A percentile compares a stretch with the other conserved stretches of the same genome.
Conservation (phyloP, 2,113 vertebrate genomes). For the Malurus melanocephalus region DNA sequence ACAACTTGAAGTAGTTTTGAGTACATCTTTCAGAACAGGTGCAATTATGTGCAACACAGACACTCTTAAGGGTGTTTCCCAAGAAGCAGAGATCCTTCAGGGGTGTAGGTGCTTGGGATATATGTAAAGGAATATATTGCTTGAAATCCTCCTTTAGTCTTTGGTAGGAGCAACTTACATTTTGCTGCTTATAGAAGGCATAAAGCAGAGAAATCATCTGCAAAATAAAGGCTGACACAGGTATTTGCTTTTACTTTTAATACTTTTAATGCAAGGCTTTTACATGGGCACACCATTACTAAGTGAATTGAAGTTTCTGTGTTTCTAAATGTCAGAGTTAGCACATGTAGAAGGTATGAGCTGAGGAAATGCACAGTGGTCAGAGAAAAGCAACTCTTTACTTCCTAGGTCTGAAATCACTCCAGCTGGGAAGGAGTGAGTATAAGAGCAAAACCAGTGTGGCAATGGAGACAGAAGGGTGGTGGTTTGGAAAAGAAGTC, state of each 20-base stretch:
- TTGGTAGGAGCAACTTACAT: not conserved
- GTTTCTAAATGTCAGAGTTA: slow-evolving; percentile 7
- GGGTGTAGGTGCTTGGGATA: not conserved
- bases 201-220: not conserved
- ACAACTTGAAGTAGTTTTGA: not conserved
- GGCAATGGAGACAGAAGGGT: not conserved
- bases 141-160: not conserved
- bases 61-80: not conserved
- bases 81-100: not conserved
- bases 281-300: not conserved
- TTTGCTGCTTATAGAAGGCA: not conserved
- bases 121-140: not conserved
- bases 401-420: slow-evolving; percentile 19
- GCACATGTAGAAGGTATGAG: slow-evolving; percentile 1
- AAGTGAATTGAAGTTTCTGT: not conserved
- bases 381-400: slow-evolving; percentile 2
- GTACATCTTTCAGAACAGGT: not conserved
- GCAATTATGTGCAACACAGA: not conserved
- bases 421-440: not conserved
- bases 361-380: not conserved
- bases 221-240: not conserved
- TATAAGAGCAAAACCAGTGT: not conserved
- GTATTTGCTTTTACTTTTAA: not conserved
- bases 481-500: not conserved
- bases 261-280: not conserved